phyloP scores from a whole-genome alignment of 2,888 invertebrate species.

The Plebejus argus region DNA sequence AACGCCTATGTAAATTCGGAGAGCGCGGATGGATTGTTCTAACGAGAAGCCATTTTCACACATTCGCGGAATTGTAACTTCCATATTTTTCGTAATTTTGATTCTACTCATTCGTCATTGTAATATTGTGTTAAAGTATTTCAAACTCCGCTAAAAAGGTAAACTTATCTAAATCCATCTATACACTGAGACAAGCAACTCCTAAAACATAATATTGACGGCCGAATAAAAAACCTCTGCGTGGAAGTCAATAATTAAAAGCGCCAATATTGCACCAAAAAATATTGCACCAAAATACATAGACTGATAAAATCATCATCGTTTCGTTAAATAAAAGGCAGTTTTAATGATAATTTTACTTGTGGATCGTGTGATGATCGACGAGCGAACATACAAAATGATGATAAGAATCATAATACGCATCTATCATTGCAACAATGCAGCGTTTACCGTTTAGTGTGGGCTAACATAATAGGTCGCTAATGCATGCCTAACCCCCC shows the following conservation, averaged over 20 bases:
- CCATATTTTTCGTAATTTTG: background rate
- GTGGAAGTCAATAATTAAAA: no score
- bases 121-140: background rate
- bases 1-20: constrained; percentile 74
- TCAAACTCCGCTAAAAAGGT: background rate
- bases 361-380: background rate
- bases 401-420: constrained; percentile 1
- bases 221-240: no score
- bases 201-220: background rate
- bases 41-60: constrained; percentile 9
- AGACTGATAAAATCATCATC: no score
- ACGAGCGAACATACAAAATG: background rate
- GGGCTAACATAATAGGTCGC: background rate
- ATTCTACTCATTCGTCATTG: background rate
- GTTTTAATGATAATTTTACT: no score
- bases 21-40: constrained; percentile 5
- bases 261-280: no score
- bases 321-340: no score
- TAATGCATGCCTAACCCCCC: background rate
- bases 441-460: background rate
- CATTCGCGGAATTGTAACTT: background rate
- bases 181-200: background rate
- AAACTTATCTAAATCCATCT: background rate
- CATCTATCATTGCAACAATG: constrained; percentile 16
- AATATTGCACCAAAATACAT: no score